Base-by-base conservation (phyloP, 2,113 vertebrate species). In the Peromyscus maniculatus region DNA sequence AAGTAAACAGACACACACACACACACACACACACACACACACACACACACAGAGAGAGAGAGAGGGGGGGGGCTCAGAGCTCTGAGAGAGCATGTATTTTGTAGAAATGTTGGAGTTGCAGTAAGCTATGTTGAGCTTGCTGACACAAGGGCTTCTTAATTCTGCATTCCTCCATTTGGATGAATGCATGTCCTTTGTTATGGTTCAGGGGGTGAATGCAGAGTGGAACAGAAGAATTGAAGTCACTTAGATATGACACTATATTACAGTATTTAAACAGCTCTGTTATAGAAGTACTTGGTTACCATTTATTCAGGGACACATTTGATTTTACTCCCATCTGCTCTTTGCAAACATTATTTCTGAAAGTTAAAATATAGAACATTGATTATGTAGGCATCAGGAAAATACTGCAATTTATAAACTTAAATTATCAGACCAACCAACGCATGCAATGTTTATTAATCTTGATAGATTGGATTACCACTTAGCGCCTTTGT, bases 271-370 rank as follows among this genome's bases (percentile, higher is more conserved):
- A 33, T 69, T 95, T 92, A 96, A 89, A 92, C n/a, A 87, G 16
- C 86, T 91, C 86, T 82, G 11, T 92, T 91, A 82, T 52, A 43
- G 10, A 62, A 96, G 88, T 26, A 91, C 33, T 97, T n/a, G 59
- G 26, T 90, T 94, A 92, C 78, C 19, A 91, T 93, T 97, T 95
- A 67, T 69, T 64, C 80, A 87, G 77, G 83, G 89, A 97, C 95
- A 82, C 95, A 91, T 93, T 97, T 86, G 52, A 87, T 92, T 97
- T 93, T 74, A 93, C 84, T 97, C 46, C 16, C 87, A 21, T 97
- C 89, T 86, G 4, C 52, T 84, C 59, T 95, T 59, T 90, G 77
- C 26, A 96, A 91, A 89, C 36, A 87, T 87, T 91, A 90, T 92
- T 92, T 95, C 31, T 74, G 16, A 86, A 72, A 87, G 15, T 77